Evolutionary conservation across 2,113 vertebrate species (phyloP), one percentile per base, ranked within the genome.

Genomic region (Bubo blakistoni): DNA sequence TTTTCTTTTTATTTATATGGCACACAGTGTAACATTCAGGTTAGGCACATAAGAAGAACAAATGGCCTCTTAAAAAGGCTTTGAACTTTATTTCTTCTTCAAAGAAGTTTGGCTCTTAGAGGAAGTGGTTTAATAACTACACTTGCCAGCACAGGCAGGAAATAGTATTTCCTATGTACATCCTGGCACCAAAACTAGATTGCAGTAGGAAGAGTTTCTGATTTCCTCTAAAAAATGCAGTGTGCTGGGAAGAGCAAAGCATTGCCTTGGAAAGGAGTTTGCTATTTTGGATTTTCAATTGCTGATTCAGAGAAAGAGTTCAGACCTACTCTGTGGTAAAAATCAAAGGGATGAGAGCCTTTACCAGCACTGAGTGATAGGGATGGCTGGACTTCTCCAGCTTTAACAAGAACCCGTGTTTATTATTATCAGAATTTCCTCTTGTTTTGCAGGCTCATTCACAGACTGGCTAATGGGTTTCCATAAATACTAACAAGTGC

Each of bases 61-160:
- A 97, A 97, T 93, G 95, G 78, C 62, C 96, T 97, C 87, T 94
- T 95, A 94, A 95, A 97, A 97, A 94, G 67, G 67, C 97, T 97
- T 97, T 97, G 96, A 97, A 97, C 96, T 97, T 97, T 94, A 96
- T 97, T 97, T 94, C 91, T 95, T 96, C 95, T 96, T 97, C 93
- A 97, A 96, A 97, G 94, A 76, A 82, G 74, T 90, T 94, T 94
- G 93, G 84, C 55, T 97, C 34, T 90, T 77, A 67, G 32, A 95
- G 96, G 96, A 96, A 97, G 95, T 66, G 84, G 97, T 96, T 97
- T 97, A 97, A 97, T 94, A 96, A 96, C 95, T 94, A 70, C 80
- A 86, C 94, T 90, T 96, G 91, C 91, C 95, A 96, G 87, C 81
- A 52, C 49, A 90, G 71, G 87, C 95, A 96, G 97, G 97, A 97